Evolutionary conservation across 1,140 invertebrate genomes (phyloP), one percentile per base, ranked within the genome.

Genomic region (Trichonephila clavipes): DNA sequence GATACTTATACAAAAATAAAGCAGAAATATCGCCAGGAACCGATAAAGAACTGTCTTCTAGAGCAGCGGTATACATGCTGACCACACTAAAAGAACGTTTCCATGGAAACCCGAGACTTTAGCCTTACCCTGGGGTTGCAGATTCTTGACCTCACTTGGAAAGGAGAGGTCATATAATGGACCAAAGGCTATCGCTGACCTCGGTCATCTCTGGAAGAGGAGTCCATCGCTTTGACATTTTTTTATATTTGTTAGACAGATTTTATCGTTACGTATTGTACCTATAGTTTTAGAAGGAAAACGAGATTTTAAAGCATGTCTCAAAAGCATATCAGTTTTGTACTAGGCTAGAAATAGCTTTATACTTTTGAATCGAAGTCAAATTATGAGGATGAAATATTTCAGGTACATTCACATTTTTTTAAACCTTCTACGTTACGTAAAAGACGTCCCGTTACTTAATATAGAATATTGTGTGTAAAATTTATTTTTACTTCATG

Each of bases 181-280:
- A 66, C 77, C 61, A 85, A 34, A 82, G 81, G 81, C 90, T 85
- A 92, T 92, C 82, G 40, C 62, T 92, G 90, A 92, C 82, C 90
- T 69, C 62, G 10, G 18, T 18, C 6, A 24, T 24, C 66, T 28
- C 66, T 1, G n/a, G 66, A 69, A 69, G 8, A 28, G 12, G 24
- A 69, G 66, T 14, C 24, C 10, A 12, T 28, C n/a, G 66, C 7
- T 66, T n/a, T 18, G 72, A 4, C 18, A 24, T 18, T 40, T 28
- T 18, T 85, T 4, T 0, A 1, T n/a, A 58, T 58, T 24, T 24
- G 21, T 10, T 16, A 77, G 16, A 77, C 34, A 40, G 14, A 77
- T 77, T 77, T 18, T 28, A 18, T 77, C 12, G 10, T 51, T 51
- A 8, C 2, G 51, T 1, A 51, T 51, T 51, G 7, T 10, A 51